phyloP scores from a whole-genome alignment of 2,888 invertebrate species.

The Mimachlamys varia region DNA sequence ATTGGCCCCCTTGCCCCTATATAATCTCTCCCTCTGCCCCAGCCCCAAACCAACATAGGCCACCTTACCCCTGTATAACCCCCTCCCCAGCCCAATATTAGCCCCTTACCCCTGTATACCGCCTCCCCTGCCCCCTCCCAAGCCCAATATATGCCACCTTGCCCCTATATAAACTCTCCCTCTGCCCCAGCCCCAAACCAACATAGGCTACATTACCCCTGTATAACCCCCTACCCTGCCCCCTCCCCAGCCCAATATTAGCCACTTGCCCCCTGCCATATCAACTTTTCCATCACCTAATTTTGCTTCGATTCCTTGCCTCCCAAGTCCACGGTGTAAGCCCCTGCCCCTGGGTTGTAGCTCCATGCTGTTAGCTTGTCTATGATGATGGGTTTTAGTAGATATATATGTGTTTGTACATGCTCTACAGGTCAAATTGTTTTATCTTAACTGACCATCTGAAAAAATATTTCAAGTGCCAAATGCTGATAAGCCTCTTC shows the following conservation, averaged over 20 bases:
- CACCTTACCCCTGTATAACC: not conserved
- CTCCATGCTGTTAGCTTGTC: conserved; percentile 7
- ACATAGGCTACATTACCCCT: no score
- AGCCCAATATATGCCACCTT: no score
- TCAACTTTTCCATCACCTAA: not conserved
- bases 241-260: not conserved
- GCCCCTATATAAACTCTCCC: no score
- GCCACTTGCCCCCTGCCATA: not conserved
- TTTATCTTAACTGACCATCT: conserved; percentile 25
- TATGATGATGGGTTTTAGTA: not conserved
- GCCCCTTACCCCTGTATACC: no score
- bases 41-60: not conserved
- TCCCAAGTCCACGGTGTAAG: not conserved
- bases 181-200: not conserved
- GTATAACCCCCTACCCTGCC: not conserved
- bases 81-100: not conserved
- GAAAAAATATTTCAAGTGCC: conserved; percentile 4
- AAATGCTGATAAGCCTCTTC: not conserved
- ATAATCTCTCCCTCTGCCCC: not conserved
- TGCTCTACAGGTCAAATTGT: not conserved
- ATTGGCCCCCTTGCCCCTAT: no score
- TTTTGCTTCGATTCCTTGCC: not conserved
- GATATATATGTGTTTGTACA: conserved; percentile 6
- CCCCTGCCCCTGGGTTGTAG: not conserved
- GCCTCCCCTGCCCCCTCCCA: no score